These are phyloP conservation scores for Leptopilina drosophilae DNA, from an alignment of 2,888 invertebrate genomes.

Conservation along the genomic window DNA sequence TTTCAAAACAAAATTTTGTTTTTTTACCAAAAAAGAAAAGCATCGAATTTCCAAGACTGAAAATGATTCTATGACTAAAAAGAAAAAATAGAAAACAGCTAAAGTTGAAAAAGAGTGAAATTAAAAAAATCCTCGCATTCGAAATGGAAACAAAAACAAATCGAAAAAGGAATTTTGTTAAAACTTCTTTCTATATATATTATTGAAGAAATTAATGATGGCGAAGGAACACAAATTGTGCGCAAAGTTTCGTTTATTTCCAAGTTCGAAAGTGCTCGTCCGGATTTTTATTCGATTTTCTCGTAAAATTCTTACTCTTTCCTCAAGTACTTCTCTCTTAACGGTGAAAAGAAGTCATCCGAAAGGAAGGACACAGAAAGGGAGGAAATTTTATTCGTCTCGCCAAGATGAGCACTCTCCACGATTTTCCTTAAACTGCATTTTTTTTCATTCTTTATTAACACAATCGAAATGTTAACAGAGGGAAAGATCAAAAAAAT, in stretches of 20 bases:
- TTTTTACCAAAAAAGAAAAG: too few species aligned
- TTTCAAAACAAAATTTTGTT: too few species aligned
- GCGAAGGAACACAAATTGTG: slow-evolving; percentile 3
- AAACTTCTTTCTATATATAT: background rate
- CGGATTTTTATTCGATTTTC: slow-evolving; percentile 39
- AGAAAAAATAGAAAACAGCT: background rate
- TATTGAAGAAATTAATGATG: slow-evolving; percentile 11
- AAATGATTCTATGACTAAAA: background rate
- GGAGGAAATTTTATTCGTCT: slow-evolving; percentile 39
- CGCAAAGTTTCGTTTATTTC: slow-evolving; percentile 32
- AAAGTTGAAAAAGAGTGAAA: too few species aligned
- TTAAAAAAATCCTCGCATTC: too few species aligned
- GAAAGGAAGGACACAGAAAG: slow-evolving; percentile 33
- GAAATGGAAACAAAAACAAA: background rate
- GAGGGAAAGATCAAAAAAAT: background rate
- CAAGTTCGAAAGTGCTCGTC: slow-evolving; percentile 1
- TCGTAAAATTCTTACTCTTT: slow-evolving; percentile 21
- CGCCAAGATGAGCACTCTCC: slow-evolving; percentile 21
- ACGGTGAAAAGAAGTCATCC: slow-evolving; percentile 18
- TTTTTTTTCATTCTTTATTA: slow-evolving; percentile 14
- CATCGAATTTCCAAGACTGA: too few species aligned
- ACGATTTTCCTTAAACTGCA: slow-evolving; percentile 22
- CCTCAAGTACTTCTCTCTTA: slow-evolving; percentile 20
- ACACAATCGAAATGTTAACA: slow-evolving; percentile 5
- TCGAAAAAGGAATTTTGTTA: background rate